These are phyloP conservation scores for Psix sp. DNA, from an alignment of 1,140 invertebrate species.

Conservation along the genomic window DNA sequence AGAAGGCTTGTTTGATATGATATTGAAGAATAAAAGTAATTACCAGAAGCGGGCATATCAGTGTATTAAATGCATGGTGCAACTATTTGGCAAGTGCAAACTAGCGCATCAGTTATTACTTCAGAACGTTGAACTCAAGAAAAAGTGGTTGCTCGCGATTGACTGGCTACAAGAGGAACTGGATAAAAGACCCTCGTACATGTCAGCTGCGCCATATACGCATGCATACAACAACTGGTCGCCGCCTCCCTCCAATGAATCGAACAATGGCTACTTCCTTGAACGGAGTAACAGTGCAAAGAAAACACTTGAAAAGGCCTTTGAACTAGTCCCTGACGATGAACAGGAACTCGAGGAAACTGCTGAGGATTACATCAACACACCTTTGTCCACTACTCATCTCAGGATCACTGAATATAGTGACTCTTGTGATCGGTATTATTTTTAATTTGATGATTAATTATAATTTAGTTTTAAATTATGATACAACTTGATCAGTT, in stretches of 20 bases:
- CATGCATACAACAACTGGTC: slow-evolving; percentile 96
- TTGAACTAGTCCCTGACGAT: slow-evolving; percentile 88
- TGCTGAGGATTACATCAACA: slow-evolving; percentile 64
- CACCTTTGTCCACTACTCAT: too few species aligned
- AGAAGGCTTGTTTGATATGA: slow-evolving; percentile 95
- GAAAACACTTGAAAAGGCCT: slow-evolving; percentile 90
- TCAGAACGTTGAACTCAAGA: slow-evolving; percentile 85
- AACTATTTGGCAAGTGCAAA: slow-evolving; percentile 90
- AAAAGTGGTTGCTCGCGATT: slow-evolving; percentile 92
- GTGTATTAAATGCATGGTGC: slow-evolving; percentile 96
- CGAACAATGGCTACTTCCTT: slow-evolving; percentile 95
- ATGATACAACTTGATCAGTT: too few species aligned
- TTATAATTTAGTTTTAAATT: too few species aligned
- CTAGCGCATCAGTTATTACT: slow-evolving; percentile 86
- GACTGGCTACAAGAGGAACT: slow-evolving; percentile 97
- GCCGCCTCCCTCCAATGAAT: slow-evolving; percentile 96
- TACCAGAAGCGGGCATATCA: slow-evolving; percentile 98
- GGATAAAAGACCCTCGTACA: slow-evolving; percentile 81
- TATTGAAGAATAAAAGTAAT: slow-evolving; percentile 92
- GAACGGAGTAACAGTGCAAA: slow-evolving; percentile 95
- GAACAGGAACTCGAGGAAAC: slow-evolving; percentile 76
- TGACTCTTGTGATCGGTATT: slow-evolving; percentile 14
- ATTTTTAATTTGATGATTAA: too few species aligned
- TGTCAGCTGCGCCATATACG: slow-evolving; percentile 79
- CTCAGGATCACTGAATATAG: slow-evolving; percentile 5